These are phyloP conservation scores for Datnioides undecimradiatus DNA, from an alignment of 2,113 vertebrate genomes.

Conservation along the genomic window DNA sequence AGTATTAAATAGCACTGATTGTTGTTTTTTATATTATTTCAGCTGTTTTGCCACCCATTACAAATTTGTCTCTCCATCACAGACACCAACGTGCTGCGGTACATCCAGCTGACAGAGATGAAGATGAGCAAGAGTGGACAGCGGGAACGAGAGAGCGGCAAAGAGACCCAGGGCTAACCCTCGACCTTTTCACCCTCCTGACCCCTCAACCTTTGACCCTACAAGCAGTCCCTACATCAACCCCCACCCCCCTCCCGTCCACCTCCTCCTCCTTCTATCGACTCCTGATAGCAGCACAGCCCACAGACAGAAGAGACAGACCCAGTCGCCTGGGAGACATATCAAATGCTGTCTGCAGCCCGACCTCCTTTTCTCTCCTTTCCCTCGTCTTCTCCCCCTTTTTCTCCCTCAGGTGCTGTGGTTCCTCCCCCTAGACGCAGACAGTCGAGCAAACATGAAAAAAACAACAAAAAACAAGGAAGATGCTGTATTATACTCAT, in stretches of 20 bases:
- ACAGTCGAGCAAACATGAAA: constrained; percentile 57
- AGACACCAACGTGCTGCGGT: constrained; percentile 94
- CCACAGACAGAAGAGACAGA: constrained; percentile 54
- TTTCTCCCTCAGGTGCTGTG: constrained; percentile 76
- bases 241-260: constrained; percentile 32
- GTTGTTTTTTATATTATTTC: constrained; percentile 2
- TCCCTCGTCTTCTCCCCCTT: constrained; percentile 24
- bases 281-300: constrained; percentile 59
- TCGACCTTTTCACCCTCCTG: constrained; percentile 27
- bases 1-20: neutral
- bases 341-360: constrained; percentile 63
- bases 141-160: constrained; percentile 85
- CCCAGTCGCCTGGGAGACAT: constrained; percentile 52
- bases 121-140: constrained; percentile 90
- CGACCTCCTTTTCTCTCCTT: constrained; percentile 19
- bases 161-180: constrained; percentile 84
- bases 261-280: too few species aligned
- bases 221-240: constrained; percentile 23
- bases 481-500: constrained; percentile 72
- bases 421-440: constrained; percentile 68
- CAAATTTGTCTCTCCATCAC: constrained; percentile 23
- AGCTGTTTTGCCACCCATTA: neutral
- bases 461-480: constrained; percentile 47
- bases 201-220: constrained; percentile 54
- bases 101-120: constrained; percentile 96